Percentiles rank a stretch among this genome's conserved stretches.
Evolutionary conservation across 2,113 vertebrate species (phyloP).

Genomic region (Scolopax mira): DNA sequence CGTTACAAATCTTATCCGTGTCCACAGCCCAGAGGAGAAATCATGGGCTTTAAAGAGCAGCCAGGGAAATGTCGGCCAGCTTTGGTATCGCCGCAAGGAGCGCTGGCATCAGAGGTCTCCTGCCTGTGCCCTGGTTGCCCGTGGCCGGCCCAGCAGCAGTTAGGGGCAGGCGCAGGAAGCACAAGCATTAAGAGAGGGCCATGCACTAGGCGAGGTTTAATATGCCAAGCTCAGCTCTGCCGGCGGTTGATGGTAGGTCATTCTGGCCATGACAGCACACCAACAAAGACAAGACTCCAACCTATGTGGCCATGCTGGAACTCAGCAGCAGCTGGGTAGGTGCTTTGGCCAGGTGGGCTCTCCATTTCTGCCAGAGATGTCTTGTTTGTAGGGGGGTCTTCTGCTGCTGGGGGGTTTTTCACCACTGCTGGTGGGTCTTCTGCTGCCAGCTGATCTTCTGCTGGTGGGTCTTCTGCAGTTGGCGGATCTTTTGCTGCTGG

Average conservation of each 20-base stretch:
- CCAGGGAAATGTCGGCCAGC: not conserved
- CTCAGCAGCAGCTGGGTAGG: accelerated
- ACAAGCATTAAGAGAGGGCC: constrained; percentile 51
- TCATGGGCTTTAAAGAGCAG: not conserved
- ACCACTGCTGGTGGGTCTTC: not conserved
- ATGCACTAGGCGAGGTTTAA: constrained; percentile 43
- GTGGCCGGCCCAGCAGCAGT: not conserved
- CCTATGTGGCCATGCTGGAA: not conserved
- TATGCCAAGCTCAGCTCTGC: constrained; percentile 38
- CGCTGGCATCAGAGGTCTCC: accelerated
- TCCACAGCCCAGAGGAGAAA: not conserved
- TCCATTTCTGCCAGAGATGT: not conserved
- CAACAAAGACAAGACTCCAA: constrained; percentile 36
- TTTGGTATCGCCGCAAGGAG: not conserved
- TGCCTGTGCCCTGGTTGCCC: not conserved
- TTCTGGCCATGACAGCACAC: not conserved
- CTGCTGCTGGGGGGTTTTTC: not conserved
- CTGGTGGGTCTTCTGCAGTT: not conserved
- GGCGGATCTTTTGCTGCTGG: not conserved
- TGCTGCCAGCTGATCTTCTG: too few species aligned
- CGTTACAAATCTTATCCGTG: not conserved
- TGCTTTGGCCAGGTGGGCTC: not conserved
- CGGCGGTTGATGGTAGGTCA: not conserved
- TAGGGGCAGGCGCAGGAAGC: constrained; percentile 8
- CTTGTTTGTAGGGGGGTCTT: not conserved